Percentiles rank a stretch among this genome's conserved stretches.
phyloP scores from a whole-genome alignment of 2,113 vertebrate species.

The Astatotilapia flaviijosephi region DNA sequence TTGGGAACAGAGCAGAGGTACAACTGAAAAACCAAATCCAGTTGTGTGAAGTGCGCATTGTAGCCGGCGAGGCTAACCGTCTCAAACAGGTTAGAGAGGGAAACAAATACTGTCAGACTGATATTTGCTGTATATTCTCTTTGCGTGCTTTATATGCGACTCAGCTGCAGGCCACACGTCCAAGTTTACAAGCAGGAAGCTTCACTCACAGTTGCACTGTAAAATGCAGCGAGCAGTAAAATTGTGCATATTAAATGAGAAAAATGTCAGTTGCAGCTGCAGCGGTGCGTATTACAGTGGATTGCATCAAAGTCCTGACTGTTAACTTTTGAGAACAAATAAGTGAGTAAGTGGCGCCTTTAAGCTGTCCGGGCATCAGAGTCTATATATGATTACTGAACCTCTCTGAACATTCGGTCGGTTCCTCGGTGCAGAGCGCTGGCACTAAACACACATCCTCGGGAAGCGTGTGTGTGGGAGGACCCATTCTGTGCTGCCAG shows the following conservation, averaged over 20 bases:
- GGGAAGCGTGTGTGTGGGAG: constrained; percentile 19
- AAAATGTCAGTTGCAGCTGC: background rate
- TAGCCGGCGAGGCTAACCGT: background rate
- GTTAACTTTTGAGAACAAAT: background rate
- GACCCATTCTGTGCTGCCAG: constrained; percentile 22
- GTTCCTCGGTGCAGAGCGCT: background rate
- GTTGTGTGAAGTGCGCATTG: background rate
- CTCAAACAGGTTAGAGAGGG: background rate
- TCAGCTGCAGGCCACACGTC: background rate
- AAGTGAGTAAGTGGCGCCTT: background rate
- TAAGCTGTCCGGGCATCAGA: background rate
- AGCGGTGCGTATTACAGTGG: background rate
- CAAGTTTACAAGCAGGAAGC: background rate
- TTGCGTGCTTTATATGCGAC: background rate
- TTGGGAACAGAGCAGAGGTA: background rate
- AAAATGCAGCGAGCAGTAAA: background rate
- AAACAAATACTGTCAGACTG: too few species aligned
- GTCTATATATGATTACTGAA: background rate
- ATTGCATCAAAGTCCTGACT: background rate
- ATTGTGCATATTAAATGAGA: background rate
- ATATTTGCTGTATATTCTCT: background rate
- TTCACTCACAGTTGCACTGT: background rate
- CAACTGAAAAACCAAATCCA: background rate
- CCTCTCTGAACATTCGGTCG: background rate
- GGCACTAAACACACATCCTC: background rate